A percentile compares a stretch with the other conserved stretches of the same genome.
phyloP scores from a whole-genome alignment of 2,113 vertebrate species.

The Columbina picui region DNA sequence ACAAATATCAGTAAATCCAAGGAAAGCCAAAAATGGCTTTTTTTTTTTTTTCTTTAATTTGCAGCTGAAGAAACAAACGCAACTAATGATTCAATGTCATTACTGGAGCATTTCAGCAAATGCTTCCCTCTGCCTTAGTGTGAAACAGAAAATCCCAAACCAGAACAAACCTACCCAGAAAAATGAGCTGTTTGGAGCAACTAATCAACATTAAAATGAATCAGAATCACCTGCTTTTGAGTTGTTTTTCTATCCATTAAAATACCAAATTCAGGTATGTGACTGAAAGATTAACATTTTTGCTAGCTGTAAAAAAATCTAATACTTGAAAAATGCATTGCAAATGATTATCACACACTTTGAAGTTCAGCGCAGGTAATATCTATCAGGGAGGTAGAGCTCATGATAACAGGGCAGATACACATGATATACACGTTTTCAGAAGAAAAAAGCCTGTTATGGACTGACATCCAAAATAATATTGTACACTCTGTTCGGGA shows the following conservation, averaged over 20 bases:
- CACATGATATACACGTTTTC: not conserved
- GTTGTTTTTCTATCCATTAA: not conserved
- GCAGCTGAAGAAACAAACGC: slow-evolving; percentile 24
- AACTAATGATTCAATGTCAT: not conserved
- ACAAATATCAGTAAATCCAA: not conserved
- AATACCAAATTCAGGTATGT: not conserved
- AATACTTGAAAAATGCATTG: not conserved
- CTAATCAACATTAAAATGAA: not conserved
- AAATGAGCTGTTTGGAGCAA: not conserved
- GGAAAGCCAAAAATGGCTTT: not conserved
- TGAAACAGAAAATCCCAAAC: not conserved
- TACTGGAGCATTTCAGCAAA: not conserved
- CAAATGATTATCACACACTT: not conserved
- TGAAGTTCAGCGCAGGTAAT: not conserved
- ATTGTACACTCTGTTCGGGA: not conserved
- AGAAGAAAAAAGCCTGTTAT: not conserved
- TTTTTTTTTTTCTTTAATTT: not conserved
- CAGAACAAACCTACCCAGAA: not conserved
- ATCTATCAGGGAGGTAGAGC: not conserved
- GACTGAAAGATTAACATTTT: not conserved
- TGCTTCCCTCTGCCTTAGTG: not conserved
- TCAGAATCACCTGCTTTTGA: not conserved
- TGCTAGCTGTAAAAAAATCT: not conserved
- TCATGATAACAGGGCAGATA: not conserved
- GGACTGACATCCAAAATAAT: not conserved